Conservation (phyloP, 1,140 invertebrate genomes). For the Pseudoatta argentina region DNA sequence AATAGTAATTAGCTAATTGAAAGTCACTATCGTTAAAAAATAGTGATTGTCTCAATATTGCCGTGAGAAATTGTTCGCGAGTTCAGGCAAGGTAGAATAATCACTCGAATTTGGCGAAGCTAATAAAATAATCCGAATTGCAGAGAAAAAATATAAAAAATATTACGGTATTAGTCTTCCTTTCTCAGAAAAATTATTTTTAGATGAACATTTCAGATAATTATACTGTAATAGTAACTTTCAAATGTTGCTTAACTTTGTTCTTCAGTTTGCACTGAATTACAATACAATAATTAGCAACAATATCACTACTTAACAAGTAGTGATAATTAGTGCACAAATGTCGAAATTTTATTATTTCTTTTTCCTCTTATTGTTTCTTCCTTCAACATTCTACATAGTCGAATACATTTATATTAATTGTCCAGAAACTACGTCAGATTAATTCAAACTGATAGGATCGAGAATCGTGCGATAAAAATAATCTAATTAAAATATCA, state of each 20-base stretch:
- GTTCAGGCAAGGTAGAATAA: neutral
- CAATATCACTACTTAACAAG: neutral
- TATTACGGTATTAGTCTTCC: neutral
- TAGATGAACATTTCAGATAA: neutral
- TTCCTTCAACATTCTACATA: slow-evolving; percentile 13
- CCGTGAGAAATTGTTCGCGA: neutral
- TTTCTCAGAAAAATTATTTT: neutral
- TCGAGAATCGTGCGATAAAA: neutral
- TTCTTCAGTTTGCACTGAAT: neutral
- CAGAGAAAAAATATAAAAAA: neutral
- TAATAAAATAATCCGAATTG: neutral
- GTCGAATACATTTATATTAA: slow-evolving; percentile 6
- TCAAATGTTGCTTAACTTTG: neutral
- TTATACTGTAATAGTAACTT: neutral
- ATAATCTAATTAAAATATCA: slow-evolving; percentile 9
- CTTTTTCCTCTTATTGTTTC: neutral
- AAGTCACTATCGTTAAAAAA: neutral
- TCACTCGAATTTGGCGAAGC: neutral
- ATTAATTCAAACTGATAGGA: slow-evolving; percentile 33
- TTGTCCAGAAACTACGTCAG: neutral
- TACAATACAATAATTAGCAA: neutral
- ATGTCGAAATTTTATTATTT: neutral
- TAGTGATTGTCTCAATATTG: neutral
- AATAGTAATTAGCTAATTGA: neutral
- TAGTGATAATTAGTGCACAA: neutral